Base-by-base conservation (phyloP, 2,888 invertebrate genomes). In the Sinohyriopsis cumingii region DNA sequence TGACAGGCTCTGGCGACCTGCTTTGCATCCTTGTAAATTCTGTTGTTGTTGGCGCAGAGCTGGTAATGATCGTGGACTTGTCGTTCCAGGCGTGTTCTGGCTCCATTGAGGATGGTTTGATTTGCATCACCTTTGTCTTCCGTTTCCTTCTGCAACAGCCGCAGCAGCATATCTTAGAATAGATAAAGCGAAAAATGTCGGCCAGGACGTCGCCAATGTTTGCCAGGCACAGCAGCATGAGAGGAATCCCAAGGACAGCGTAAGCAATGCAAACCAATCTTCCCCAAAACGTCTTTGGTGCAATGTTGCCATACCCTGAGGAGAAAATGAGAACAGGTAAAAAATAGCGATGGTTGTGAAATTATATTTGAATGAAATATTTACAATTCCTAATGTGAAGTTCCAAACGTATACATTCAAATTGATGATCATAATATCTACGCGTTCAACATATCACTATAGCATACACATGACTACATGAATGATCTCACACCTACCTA, bases 181-280 rank as follows among this genome's bases (percentile, higher is more conserved):
- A 91, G 73, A 91, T 85, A 80, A 90, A 90, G 55, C 91, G 89
- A 84, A 91, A 91, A 20, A 91, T 86, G 82, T 91, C 90, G 15
- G 91, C 91, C 75, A 91, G 81, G 22, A 90, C 90, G 76, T 91
- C 91, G 33, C 91, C 91, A 67, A 91, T 90, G 79, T 91, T 91
- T 3, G 91, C 91, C 76, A 91, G 82, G 72, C 91, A 91, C 28
- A 92, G 84, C 68, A 91, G 83, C 91, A 91, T 91, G 55, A 92
- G 84, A 0, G 91, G 91, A 24, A 91, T 91, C 20, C 91, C 91
- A n/a, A 90, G 79, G 3, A 87, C 83, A n/a, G 90, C 89, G 76
- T 90, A 90, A 19, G 88, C 87, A 20, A 90, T 89, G 70, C 89
- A 89, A 33, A 88, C 87, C 67, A 90, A 77, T 33, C 87, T 83